phyloP scores from a whole-genome alignment of 1,140 invertebrate genomes.

The Dendroctonus ponderosae region DNA sequence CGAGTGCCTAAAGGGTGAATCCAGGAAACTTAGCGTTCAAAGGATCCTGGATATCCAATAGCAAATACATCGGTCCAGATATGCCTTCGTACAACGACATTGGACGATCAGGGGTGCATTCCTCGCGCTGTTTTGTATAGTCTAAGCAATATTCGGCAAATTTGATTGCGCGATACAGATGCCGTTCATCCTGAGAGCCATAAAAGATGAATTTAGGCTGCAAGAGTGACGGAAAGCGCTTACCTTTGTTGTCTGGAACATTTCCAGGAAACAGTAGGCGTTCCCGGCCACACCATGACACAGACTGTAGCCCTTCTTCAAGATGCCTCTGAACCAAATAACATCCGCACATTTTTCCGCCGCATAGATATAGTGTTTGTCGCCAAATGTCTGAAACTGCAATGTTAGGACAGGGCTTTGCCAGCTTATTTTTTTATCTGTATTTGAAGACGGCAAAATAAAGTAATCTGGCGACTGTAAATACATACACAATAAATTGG shows the following conservation, averaged over 20 bases:
- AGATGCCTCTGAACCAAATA: conserved; percentile 81
- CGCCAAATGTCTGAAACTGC: conserved; percentile 62
- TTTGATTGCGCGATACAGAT: conserved; percentile 75
- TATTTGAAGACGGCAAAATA: too few species aligned
- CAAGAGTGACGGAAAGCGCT: conserved; percentile 9
- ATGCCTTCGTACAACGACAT: conserved; percentile 85
- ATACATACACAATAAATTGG: too few species aligned
- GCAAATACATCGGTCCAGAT: conserved; percentile 68
- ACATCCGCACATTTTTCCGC: conserved; percentile 73
- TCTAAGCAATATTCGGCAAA: conserved; percentile 84
- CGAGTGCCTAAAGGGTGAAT: conserved; percentile 44
- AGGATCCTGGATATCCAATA: conserved; percentile 64
- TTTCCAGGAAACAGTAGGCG: conserved; percentile 79
- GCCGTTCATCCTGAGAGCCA: conserved; percentile 59
- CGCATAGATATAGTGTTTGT: conserved; percentile 71
- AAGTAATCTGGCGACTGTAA: too few species aligned
- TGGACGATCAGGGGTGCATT: conserved; percentile 71
- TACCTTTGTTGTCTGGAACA: conserved; percentile 80
- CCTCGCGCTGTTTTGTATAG: conserved; percentile 66
- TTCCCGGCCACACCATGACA: conserved; percentile 93
- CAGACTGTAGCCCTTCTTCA: conserved; percentile 86
- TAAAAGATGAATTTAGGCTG: background rate
- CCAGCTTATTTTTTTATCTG: too few species aligned
- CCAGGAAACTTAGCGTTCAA: conserved; percentile 66
- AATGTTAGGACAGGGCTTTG: too few species aligned